Evolutionary conservation across 2,113 vertebrate genomes (phyloP), one percentile per base, ranked within the genome.

Genomic region (Heloderma charlesbogerti): DNA sequence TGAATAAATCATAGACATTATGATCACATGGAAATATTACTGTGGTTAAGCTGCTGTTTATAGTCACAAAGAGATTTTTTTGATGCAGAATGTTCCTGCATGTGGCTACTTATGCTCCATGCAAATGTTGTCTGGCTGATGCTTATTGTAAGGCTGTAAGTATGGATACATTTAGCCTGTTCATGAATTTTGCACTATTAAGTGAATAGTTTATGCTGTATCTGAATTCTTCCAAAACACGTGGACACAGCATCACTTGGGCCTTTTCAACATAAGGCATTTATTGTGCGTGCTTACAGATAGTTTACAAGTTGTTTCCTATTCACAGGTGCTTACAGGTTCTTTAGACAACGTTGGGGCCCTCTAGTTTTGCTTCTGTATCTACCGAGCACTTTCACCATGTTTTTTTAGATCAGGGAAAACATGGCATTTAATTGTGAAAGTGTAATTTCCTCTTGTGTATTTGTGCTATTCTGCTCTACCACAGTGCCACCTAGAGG

Each of bases 161-260:
- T 34, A 27, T n/a, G 45, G 84, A 63, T 0, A 80, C 48, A 34
- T 81, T 34, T 6, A 29, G n/a, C 3, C 27, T 2, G 34, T 27
- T 48, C 25, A 45, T 27, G 75, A 45, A 45, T 27, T 31, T 88
- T 60, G 40, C 29, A 74, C 31, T 45, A 15, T 0, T 10, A 6
- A 0, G 6, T 27, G 25, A 67, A 18, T 57, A 10, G 43, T 67
- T 25, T 51, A 37, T 0, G 72, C 78, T 75, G 9, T 0, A 0
- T 3, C 9, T 0, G 40, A 77, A 72, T 22, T 1, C 34, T 67
- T 45, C 37, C 48, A 88, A 66, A 82, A 31, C 34, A 3, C 20
- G 0, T 7, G 2, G 40, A 67, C 88, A 88, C 54, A 48, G 1
- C 10, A 0, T 9, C 3, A 20, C 37, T 75, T 54, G 48, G 3